Conservation (phyloP, 2,113 vertebrate species). For the Pseudorhombus dupliciocellatus region DNA sequence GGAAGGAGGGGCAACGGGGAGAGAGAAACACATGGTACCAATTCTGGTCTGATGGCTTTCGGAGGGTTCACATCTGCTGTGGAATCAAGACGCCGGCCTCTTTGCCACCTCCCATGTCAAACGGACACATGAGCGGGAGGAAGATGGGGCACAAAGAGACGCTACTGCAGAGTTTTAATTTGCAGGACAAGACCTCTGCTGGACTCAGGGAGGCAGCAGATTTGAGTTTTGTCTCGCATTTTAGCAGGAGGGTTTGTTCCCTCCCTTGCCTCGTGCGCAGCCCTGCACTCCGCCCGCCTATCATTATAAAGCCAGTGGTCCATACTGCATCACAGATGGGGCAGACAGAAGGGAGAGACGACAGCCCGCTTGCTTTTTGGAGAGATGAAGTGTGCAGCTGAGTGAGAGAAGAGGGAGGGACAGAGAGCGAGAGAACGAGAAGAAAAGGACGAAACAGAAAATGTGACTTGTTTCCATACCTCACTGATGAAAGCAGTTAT, state of each 20-base stretch:
- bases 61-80: constrained; percentile 66
- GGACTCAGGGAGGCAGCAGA: constrained; percentile 30
- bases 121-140: constrained; percentile 40
- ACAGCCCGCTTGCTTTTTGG: constrained; percentile 78
- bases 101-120: constrained; percentile 50
- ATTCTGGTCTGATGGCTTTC: constrained; percentile 65
- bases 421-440: constrained; percentile 27
- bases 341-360: constrained; percentile 79
- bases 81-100: constrained; percentile 44
- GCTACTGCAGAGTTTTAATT: constrained; percentile 34
- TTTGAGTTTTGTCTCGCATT: constrained; percentile 57
- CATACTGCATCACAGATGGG: constrained; percentile 83
- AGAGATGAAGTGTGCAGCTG: constrained; percentile 70
- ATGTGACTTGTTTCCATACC: constrained; percentile 46
- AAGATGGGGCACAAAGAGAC: constrained; percentile 19
- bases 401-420: constrained; percentile 66
- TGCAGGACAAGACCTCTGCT: constrained; percentile 39
- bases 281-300: constrained; percentile 54
- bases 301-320: constrained; percentile 74
- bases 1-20: constrained; percentile 27
- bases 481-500: constrained; percentile 33
- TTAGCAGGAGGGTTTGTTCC: constrained; percentile 43
- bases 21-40: constrained; percentile 67
- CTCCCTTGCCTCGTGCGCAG: constrained; percentile 38
- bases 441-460: constrained; percentile 33